Conservation (phyloP, 2,113 vertebrate species). For the Sinocyclocheilus rhinocerous region DNA sequence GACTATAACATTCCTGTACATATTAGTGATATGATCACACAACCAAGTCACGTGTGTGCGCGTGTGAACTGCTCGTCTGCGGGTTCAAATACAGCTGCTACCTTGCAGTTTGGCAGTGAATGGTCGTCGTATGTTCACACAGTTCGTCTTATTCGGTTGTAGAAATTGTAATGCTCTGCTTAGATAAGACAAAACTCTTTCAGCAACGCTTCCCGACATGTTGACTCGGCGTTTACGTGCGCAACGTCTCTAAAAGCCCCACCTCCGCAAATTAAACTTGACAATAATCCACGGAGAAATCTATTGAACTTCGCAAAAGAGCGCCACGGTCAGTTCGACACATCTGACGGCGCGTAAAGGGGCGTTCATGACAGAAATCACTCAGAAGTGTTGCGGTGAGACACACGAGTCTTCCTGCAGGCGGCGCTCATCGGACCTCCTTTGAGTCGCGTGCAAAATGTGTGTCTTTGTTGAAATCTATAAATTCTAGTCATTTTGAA, state of each 20-base stretch:
- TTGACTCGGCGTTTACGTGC: background rate
- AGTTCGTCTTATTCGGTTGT: background rate
- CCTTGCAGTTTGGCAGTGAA: constrained; percentile 1
- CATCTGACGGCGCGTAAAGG: background rate
- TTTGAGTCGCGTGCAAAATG: background rate
- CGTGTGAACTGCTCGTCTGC: too few species aligned
- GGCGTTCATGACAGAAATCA: background rate
- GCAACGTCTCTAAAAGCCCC: background rate
- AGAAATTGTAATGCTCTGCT: background rate
- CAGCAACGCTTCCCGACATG: constrained; percentile 4
- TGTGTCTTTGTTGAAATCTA: background rate
- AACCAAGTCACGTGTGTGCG: background rate
- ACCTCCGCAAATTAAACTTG: background rate
- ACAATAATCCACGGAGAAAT: background rate
- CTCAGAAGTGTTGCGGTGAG: background rate
- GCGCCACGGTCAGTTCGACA: background rate
- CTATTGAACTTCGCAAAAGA: background rate
- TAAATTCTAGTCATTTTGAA: background rate
- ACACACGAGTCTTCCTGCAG: too few species aligned
- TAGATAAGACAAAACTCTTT: constrained; percentile 5
- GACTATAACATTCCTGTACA: background rate
- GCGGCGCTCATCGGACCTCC: too few species aligned
- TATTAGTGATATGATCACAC: background rate
- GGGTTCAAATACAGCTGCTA: background rate
- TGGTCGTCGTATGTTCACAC: constrained; percentile 29